Conservation (phyloP, 2,888 invertebrate genomes). For the Caenorhabditis sp. region DNA sequence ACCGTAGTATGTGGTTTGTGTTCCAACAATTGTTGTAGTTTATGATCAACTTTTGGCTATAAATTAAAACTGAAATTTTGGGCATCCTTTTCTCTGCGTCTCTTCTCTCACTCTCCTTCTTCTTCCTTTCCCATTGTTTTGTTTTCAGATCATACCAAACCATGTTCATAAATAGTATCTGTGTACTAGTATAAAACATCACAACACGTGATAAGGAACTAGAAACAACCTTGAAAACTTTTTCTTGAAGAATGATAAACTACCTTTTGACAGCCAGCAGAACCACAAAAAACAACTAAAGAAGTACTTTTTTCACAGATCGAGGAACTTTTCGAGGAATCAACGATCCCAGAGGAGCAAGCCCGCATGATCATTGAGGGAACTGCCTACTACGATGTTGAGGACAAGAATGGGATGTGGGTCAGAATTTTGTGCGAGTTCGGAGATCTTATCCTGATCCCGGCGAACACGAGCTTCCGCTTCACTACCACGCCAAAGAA, state of each 20-base stretch:
- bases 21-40: too few relatives aligned
- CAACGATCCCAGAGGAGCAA: constrained; percentile 60
- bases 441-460: constrained; percentile 90
- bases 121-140: neutral
- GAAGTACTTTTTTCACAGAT: too few relatives aligned
- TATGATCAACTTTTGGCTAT: too few relatives aligned
- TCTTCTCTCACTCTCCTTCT: neutral
- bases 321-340: constrained; percentile 68
- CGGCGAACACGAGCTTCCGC: constrained; percentile 92
- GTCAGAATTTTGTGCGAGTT: constrained; percentile 84
- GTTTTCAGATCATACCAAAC: too few relatives aligned
- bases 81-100: neutral
- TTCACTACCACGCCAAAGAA: constrained; percentile 78
- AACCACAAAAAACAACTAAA: too few relatives aligned
- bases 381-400: constrained; percentile 67
- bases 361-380: constrained; percentile 69
- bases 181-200: constrained; percentile 1
- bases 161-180: neutral
- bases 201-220: neutral
- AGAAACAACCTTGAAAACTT: constrained; percentile 5
- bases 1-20: too few relatives aligned
- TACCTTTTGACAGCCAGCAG: too few relatives aligned
- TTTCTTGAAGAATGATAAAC: neutral
- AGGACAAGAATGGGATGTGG: constrained; percentile 81
- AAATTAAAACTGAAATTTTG: too few relatives aligned